A percentile compares a stretch with the other conserved stretches of the same genome.
These are phyloP conservation scores for Sander lucioperca DNA, from an alignment of 2,113 vertebrate species.

Conservation along the genomic window DNA sequence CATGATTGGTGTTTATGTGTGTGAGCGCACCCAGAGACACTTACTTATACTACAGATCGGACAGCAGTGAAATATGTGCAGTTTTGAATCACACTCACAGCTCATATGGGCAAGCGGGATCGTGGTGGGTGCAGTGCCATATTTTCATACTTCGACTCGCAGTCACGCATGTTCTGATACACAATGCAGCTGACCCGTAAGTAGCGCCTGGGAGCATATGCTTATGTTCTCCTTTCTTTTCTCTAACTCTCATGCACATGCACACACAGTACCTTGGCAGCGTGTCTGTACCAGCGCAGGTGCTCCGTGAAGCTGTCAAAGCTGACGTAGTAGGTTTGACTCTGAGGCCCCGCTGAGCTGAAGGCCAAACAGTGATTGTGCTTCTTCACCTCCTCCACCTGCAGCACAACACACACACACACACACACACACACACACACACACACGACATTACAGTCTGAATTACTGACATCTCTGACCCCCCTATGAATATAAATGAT, in stretches of 20 bases:
- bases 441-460: conserved; percentile 25
- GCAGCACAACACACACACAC: conserved; percentile 41
- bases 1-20: conserved; percentile 37
- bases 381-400: conserved; percentile 99
- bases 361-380: conserved; percentile 98
- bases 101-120: background rate
- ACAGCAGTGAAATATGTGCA: conserved; percentile 33
- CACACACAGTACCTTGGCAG: conserved; percentile 90
- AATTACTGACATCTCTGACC: conserved; percentile 36
- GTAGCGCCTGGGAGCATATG: conserved; percentile 40
- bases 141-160: conserved; percentile 29
- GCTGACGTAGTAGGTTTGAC: conserved; percentile 97
- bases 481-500: conserved; percentile 28
- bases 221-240: conserved; percentile 23
- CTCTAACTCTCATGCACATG: background rate
- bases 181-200: conserved; percentile 56
- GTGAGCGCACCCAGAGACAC: conserved; percentile 31
- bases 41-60: conserved; percentile 25
- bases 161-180: conserved; percentile 46
- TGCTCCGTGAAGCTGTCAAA: conserved; percentile 98
- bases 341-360: conserved; percentile 97
- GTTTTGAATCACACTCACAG: conserved; percentile 34
- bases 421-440: background rate
- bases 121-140: background rate
- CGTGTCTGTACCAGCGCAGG: conserved; percentile 95